Conservation (phyloP, 2,113 vertebrate species). For the Bos taurus region DNA sequence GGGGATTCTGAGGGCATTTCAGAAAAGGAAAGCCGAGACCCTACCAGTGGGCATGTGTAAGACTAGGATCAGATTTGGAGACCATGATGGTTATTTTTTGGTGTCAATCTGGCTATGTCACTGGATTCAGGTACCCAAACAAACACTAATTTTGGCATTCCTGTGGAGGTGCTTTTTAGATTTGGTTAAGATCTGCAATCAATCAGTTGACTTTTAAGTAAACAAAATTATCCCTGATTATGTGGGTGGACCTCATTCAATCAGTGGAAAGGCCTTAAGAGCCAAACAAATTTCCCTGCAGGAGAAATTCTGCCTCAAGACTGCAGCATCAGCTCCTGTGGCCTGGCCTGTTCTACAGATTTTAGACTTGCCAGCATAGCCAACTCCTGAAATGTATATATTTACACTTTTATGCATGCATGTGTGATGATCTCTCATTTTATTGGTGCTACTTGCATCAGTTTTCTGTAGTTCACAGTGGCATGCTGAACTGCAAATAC, state of each 20-base stretch:
- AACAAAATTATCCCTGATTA: background rate
- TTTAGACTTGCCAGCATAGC: background rate
- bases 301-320: background rate
- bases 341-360: background rate
- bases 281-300: background rate
- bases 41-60: background rate
- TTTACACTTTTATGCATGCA: background rate
- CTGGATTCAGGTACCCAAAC: background rate
- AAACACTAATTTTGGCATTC: background rate
- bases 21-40: background rate
- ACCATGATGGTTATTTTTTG: background rate
- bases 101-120: background rate
- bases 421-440: background rate
- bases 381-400: background rate
- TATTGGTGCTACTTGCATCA: background rate
- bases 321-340: background rate
- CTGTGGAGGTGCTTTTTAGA: background rate
- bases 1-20: background rate
- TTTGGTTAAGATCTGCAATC: background rate
- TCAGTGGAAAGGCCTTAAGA: background rate
- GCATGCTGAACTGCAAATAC: background rate
- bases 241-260: background rate
- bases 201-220: background rate
- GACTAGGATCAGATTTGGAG: background rate
- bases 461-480: background rate